phyloP scores from a whole-genome alignment of 2,797 vertebrate species.

The Geotrypetes seraphini region DNA sequence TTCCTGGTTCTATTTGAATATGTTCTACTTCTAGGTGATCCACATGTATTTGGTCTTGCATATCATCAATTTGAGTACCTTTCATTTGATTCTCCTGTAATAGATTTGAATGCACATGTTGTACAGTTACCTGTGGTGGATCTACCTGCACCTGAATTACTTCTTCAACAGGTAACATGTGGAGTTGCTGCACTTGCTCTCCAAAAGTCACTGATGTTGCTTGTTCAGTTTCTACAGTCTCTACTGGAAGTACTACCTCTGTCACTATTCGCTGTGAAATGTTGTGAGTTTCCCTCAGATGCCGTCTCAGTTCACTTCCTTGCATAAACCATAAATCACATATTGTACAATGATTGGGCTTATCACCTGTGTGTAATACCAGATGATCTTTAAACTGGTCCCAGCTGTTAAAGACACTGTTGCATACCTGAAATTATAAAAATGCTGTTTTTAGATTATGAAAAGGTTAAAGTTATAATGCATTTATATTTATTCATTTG shows the following conservation, averaged over 20 bases:
- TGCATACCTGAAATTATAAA: conserved; percentile 76
- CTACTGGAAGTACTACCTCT: conserved; percentile 62
- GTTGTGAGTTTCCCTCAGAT: conserved; percentile 75
- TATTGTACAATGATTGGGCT: conserved; percentile 92
- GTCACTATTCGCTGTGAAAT: conserved; percentile 58
- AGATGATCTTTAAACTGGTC: conserved; percentile 96
- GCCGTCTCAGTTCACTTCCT: conserved; percentile 73
- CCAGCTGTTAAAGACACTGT: conserved; percentile 96
- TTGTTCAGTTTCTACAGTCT: conserved; percentile 55
- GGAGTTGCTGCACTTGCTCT: conserved; percentile 74
- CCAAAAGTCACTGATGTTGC: conserved; percentile 68
- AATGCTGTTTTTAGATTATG: too few species aligned
- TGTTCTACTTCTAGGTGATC: conserved; percentile 71
- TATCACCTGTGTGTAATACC: conserved; percentile 89
- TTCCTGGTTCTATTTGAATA: conserved; percentile 63
- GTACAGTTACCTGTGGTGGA: conserved; percentile 72
- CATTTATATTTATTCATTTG: too few species aligned
- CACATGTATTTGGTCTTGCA: conserved; percentile 76
- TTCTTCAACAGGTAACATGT: conserved; percentile 53
- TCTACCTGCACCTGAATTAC: conserved; percentile 77
- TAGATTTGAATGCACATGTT: conserved; percentile 70
- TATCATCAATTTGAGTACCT: conserved; percentile 38
- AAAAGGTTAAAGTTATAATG: too few species aligned
- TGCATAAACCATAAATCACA: conserved; percentile 97
- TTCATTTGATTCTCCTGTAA: conserved; percentile 70